phyloP scores from a whole-genome alignment of 2,113 vertebrate genomes.

The Cheilinus undulatus region DNA sequence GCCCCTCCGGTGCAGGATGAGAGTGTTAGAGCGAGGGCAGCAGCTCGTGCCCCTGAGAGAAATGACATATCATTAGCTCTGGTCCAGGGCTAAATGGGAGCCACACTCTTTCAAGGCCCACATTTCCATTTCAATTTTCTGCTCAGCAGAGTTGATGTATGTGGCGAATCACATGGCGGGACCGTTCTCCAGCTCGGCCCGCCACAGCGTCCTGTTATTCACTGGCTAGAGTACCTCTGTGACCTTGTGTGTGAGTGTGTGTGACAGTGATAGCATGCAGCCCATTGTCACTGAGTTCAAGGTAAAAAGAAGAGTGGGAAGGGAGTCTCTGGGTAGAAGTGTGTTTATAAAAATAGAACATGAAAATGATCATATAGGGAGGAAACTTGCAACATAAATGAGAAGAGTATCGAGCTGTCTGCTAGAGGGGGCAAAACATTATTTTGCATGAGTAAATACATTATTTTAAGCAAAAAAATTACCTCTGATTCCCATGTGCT shows the following conservation, averaged over 20 bases:
- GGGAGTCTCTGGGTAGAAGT: not conserved
- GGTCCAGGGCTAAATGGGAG: constrained; percentile 82
- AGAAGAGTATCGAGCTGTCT: not conserved
- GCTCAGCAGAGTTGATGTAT: constrained; percentile 86
- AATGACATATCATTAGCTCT: constrained; percentile 84
- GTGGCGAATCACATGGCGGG: constrained; percentile 77
- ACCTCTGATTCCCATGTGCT: too few species aligned
- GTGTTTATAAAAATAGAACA: not conserved
- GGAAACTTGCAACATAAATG: not conserved
- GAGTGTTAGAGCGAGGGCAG: constrained; percentile 63
- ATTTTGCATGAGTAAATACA: too few species aligned
- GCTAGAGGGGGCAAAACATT: not conserved
- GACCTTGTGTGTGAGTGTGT: constrained; percentile 72
- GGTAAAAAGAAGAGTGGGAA: constrained; percentile 28
- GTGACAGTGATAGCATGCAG: constrained; percentile 33
- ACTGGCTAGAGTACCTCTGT: constrained; percentile 64
- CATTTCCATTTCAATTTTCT: constrained; percentile 89
- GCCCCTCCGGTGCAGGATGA: constrained; percentile 33
- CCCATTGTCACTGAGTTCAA: constrained; percentile 42
- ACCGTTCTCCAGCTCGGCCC: constrained; percentile 61
- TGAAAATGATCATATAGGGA: not conserved
- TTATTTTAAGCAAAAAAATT: not conserved
- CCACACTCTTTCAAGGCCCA: constrained; percentile 82
- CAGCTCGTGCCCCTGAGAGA: constrained; percentile 78
- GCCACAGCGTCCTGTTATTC: constrained; percentile 70